A percentile compares a stretch with the other conserved stretches of the same genome.
Conservation (phyloP, 2,113 vertebrate genomes). For the Labeo catla region DNA sequence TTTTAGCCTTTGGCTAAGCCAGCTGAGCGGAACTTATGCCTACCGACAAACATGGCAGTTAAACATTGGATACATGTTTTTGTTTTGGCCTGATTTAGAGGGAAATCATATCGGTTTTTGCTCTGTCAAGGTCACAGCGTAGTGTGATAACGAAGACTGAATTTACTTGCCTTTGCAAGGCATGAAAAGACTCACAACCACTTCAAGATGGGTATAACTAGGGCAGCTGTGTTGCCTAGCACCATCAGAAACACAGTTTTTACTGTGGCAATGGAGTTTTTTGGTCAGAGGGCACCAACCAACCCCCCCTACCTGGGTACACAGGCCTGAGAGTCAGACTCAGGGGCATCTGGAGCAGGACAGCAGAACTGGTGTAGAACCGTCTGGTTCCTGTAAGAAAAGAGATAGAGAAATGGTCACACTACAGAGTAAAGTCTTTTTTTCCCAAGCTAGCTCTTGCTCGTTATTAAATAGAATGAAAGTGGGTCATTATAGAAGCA, state of each 20-base stretch:
- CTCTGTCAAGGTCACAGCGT: not conserved
- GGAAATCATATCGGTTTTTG: not conserved
- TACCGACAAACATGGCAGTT: slow-evolving; percentile 10
- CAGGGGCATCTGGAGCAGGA: slow-evolving; percentile 90
- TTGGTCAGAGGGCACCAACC: slow-evolving; percentile 60
- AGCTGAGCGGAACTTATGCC: not conserved
- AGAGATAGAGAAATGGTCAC: not conserved
- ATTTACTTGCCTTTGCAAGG: not conserved
- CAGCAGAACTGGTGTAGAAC: slow-evolving; percentile 99
- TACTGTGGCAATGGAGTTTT: slow-evolving; percentile 11
- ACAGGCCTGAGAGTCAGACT: slow-evolving; percentile 80
- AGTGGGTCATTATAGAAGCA: not conserved
- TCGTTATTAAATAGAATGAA: not conserved
- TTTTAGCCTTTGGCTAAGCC: not conserved
- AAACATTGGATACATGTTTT: slow-evolving; percentile 1
- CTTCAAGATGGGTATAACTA: slow-evolving; percentile 69
- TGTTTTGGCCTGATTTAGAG: slow-evolving; percentile 12
- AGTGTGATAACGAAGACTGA: slow-evolving; percentile 1
- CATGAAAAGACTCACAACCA: slow-evolving; percentile 70
- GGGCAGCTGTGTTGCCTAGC: slow-evolving; percentile 67
- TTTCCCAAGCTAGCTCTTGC: not conserved
- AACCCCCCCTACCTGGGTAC: slow-evolving; percentile 76
- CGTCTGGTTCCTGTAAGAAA: slow-evolving; percentile 88
- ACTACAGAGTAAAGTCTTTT: not conserved
- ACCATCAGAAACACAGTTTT: slow-evolving; percentile 56